A percentile compares a stretch with the other conserved stretches of the same genome.
phyloP scores from a whole-genome alignment of 2,113 vertebrate genomes.

The Chroicocephalus ridibundus region DNA sequence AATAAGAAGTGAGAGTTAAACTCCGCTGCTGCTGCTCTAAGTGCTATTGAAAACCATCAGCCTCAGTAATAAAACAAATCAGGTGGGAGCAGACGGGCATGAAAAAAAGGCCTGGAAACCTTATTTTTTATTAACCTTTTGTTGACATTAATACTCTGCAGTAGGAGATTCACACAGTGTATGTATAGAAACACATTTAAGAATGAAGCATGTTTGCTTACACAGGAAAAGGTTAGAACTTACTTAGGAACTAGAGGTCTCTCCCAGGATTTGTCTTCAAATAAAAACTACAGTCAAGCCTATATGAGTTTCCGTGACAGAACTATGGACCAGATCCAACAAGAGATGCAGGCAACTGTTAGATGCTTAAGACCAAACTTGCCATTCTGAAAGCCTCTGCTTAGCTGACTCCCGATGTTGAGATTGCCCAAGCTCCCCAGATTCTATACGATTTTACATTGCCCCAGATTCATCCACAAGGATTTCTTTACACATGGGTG shows the following conservation, averaged over 20 bases:
- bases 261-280: constrained; percentile 32
- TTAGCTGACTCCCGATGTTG: neutral
- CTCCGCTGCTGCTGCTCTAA: neutral
- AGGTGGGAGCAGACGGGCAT: neutral
- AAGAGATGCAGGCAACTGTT: neutral
- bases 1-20: constrained; percentile 34
- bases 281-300: neutral
- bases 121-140: constrained; percentile 62
- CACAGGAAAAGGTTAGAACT: constrained; percentile 50
- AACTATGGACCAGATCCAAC: neutral
- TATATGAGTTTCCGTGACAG: neutral
- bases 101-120: neutral
- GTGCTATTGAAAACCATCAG: constrained; percentile 7
- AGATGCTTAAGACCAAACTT: neutral
- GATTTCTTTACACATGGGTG: neutral
- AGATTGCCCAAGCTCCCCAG: neutral
- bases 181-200: constrained; percentile 5
- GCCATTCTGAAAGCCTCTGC: neutral
- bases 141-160: constrained; percentile 51
- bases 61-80: constrained; percentile 41
- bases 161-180: neutral
- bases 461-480: neutral
- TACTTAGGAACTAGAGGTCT: neutral
- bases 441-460: neutral
- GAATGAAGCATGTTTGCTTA: neutral